Conservation (phyloP, 2,888 invertebrate genomes). For the Taphrorychus bicolor region DNA sequence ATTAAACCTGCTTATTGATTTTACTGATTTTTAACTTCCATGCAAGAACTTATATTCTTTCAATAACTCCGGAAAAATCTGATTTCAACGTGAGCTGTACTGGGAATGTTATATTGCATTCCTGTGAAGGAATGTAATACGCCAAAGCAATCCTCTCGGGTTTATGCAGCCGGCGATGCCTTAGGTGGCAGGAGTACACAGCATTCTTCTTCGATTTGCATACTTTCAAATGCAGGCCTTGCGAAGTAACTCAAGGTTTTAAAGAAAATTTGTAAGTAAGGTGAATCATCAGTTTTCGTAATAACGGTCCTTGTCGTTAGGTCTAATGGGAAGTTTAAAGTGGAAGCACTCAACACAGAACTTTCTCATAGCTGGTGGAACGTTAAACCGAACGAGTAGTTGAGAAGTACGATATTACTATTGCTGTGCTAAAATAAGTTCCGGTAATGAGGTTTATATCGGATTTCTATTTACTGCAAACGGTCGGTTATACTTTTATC, state of each 20-base stretch:
- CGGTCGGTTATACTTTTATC: not conserved
- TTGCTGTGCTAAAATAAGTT: not conserved
- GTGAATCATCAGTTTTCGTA: too few species aligned
- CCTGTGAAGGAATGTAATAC: not conserved
- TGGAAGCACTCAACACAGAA: not conserved
- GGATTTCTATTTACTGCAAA: too few species aligned
- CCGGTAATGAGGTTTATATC: not conserved
- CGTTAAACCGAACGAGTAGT: too few species aligned
- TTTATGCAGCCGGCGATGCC: not conserved
- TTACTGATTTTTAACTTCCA: too few species aligned
- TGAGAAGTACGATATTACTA: not conserved
- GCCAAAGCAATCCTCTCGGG: not conserved
- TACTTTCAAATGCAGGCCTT: not conserved
- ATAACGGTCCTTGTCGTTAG: too few species aligned
- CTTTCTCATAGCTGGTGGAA: too few species aligned
- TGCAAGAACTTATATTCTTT: too few species aligned
- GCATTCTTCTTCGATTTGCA: not conserved
- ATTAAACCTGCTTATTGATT: too few species aligned
- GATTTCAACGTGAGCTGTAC: not conserved
- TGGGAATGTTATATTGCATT: not conserved
- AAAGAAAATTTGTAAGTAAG: not conserved
- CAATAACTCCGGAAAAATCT: not conserved
- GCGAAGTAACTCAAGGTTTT: not conserved
- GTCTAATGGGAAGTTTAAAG: not conserved
- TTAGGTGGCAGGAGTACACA: not conserved